Base-by-base conservation (phyloP, 2,113 vertebrate species). In the Esox niger region DNA sequence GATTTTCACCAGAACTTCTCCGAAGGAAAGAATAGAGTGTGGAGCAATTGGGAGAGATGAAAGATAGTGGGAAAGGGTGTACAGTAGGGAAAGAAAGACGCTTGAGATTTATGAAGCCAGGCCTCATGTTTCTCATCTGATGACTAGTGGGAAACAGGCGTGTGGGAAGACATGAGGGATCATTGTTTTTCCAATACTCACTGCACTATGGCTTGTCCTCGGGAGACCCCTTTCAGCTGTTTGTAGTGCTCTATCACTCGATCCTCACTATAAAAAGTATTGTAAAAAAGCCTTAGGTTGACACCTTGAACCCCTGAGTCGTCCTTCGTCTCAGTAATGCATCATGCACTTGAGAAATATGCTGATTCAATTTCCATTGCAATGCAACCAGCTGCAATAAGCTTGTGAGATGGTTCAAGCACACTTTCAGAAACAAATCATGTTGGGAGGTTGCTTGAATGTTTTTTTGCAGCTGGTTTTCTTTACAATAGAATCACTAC, bases 181-280 rank as follows among this genome's bases (percentile, higher is more conserved):
- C 20, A 56, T 66, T 29, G 57, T 70, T 70, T 70, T 61, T 69
- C 54, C 38, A 32, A 21, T 66, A 95, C 96, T 97, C 91, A 99
- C 97, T 96, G 95, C 62, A 98, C 96, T 33, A 99, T 96, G 33
- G 96, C 97, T 86, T 98, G 95, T 71, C 97, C 97, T 89, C 97
- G 88, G 15, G 95, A 96, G 85, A 96, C 93, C 65, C 97, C 97
- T 69, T 93, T 95, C 81, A 97, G 89, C 78, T 94, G 95, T 90
- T 96, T 99, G 75, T 98, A 95, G 87, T 96, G 91, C 79, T 97
- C 95, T 68, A 98, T 98, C 15, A 99, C 96, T 74, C 94, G 91
- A 80, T 99, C 97, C 89, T 99, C 97, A 78, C 97, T 99, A 89
- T 26, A 89, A 90, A 68, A 25, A n/a, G 67, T 35, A 71, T n/a